Conservation (phyloP, 2,113 vertebrate species). For the Oceanites oceanicus region DNA sequence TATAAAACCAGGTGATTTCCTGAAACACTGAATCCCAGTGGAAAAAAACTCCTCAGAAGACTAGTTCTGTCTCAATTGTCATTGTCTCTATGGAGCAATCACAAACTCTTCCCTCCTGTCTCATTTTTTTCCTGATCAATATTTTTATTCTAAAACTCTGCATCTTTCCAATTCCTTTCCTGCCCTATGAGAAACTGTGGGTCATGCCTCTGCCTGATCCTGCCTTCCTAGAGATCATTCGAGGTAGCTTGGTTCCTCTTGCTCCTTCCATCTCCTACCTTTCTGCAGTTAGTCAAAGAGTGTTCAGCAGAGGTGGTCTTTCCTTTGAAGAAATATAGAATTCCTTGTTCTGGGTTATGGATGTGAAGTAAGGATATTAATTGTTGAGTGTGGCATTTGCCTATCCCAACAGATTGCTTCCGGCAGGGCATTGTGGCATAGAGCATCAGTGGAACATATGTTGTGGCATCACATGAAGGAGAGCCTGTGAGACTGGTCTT, state of each 20-base stretch:
- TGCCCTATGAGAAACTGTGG: neutral
- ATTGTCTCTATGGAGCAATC: neutral
- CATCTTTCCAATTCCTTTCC: neutral
- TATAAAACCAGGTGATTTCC: neutral
- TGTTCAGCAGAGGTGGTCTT: conserved; percentile 5
- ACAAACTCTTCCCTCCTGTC: neutral
- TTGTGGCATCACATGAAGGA: neutral
- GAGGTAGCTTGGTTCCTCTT: neutral
- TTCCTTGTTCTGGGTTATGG: neutral
- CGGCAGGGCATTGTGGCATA: neutral
- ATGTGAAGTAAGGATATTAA: conserved; percentile 14
- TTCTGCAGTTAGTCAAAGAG: neutral
- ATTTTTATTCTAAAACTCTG: neutral
- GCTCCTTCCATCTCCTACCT: neutral
- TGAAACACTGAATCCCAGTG: neutral
- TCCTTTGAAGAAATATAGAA: conserved; percentile 26
- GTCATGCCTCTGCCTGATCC: neutral
- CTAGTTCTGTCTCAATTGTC: neutral
- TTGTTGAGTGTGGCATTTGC: neutral
- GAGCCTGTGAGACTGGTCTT: neutral
- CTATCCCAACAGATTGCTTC: neutral
- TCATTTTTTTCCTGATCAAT: neutral
- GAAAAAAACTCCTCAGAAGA: neutral
- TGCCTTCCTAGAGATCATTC: neutral
- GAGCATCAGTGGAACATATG: neutral